Evolutionary conservation across 1,140 invertebrate species (phyloP).

Genomic region (Sycobia sp.): DNA sequence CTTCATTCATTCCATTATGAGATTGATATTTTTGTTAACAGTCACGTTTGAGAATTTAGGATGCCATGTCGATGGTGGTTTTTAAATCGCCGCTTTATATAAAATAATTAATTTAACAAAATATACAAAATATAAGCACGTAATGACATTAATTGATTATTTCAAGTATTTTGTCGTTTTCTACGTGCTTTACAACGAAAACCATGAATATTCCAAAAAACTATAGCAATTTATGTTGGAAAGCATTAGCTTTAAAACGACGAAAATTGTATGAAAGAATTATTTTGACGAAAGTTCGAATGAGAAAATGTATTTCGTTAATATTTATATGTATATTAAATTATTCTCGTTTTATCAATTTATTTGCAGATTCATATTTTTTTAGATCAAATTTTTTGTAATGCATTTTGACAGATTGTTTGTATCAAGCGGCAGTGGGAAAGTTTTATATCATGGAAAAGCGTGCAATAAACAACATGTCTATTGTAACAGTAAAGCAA

Average conservation of each 20-base stretch:
- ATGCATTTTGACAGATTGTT: constrained; percentile 55
- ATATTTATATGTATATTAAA: constrained; percentile 59
- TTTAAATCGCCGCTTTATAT: constrained; percentile 10
- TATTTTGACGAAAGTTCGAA: constrained; percentile 20
- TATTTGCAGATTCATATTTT: constrained; percentile 51
- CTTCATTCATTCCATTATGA: constrained; percentile 44
- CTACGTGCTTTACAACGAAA: constrained; percentile 5
- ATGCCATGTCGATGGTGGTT: constrained; percentile 18
- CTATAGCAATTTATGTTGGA: neutral
- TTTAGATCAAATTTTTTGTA: constrained; percentile 53
- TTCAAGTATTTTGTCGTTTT: constrained; percentile 1
- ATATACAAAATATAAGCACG: constrained; percentile 1
- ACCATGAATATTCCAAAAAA: constrained; percentile 3
- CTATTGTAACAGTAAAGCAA: constrained; percentile 58
- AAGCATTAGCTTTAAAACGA: constrained; percentile 1
- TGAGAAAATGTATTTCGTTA: constrained; percentile 46
- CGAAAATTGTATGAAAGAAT: constrained; percentile 8
- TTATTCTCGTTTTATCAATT: constrained; percentile 53
- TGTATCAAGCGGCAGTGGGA: constrained; percentile 51
- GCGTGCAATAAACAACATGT: constrained; percentile 58
- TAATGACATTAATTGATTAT: constrained; percentile 10
- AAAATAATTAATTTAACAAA: neutral
- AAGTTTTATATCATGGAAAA: constrained; percentile 58
- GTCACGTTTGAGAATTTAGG: constrained; percentile 43
- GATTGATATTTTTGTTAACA: constrained; percentile 36